These are phyloP conservation scores for Orgyia antiqua DNA, from an alignment of 2,888 invertebrate genomes.

Conservation along the genomic window DNA sequence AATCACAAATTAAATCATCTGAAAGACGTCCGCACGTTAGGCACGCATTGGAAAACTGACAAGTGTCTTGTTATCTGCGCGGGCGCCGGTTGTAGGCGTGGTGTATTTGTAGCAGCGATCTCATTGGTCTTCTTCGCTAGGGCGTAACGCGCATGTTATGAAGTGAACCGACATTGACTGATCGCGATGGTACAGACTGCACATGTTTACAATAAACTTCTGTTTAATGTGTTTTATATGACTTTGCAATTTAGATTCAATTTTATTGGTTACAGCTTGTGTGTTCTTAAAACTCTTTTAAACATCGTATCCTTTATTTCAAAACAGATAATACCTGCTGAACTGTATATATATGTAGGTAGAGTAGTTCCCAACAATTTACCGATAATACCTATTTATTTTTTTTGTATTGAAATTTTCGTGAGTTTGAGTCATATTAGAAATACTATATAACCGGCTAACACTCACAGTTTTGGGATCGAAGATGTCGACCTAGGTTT, in stretches of 20 bases:
- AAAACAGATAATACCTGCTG: too few relatives aligned
- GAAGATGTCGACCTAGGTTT: too few relatives aligned
- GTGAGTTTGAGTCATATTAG: too few relatives aligned
- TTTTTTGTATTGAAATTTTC: too few relatives aligned
- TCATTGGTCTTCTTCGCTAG: conserved; percentile 46
- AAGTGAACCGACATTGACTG: conserved; percentile 62
- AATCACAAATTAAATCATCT: conserved; percentile 24
- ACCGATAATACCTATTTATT: too few relatives aligned
- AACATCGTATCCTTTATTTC: too few relatives aligned
- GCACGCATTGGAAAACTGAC: conserved; percentile 62
- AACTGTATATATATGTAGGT: too few relatives aligned
- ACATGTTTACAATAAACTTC: conserved; percentile 72
- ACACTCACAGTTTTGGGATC: too few relatives aligned
- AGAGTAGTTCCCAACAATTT: too few relatives aligned
- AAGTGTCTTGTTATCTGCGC: conserved; percentile 41
- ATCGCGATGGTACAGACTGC: conserved; percentile 55
- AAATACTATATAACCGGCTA: too few relatives aligned
- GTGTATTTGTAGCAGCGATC: conserved; percentile 30
- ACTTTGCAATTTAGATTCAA: conserved; percentile 59
- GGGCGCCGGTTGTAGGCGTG: conserved; percentile 62
- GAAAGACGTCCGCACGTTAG: conserved; percentile 27
- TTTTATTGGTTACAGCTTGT: conserved; percentile 60
- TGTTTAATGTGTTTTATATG: conserved; percentile 71
- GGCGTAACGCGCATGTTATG: conserved; percentile 52
- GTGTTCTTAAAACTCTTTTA: conserved; percentile 24